phyloP scores from a whole-genome alignment of 2,113 vertebrate species.

The Alosa alosa region DNA sequence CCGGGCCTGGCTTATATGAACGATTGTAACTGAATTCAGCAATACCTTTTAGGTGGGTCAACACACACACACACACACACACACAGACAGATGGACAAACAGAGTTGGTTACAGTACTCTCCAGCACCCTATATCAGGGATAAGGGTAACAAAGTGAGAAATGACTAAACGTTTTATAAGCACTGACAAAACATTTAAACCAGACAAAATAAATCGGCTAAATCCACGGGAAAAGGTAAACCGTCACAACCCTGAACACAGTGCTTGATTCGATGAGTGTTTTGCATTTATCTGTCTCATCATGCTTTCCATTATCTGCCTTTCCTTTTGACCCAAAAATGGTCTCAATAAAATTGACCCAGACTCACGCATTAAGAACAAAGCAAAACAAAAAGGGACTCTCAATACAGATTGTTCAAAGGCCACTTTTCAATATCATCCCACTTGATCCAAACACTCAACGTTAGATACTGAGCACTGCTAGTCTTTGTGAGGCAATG shows the following conservation, averaged over 20 bases:
- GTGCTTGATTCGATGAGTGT: neutral
- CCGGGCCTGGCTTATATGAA: no score
- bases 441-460: neutral
- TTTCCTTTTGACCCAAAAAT: neutral
- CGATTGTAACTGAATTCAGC: no score
- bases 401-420: neutral
- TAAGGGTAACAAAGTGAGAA: no score
- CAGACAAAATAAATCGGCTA: no score
- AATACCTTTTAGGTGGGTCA: no score
- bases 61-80: no score
- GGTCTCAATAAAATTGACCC: neutral
- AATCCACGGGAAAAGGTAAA: neutral
- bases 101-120: no score
- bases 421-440: neutral
- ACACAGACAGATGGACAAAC: no score
- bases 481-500: neutral
- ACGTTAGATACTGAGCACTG: neutral
- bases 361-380: neutral
- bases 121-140: no score
- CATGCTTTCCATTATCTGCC: neutral
- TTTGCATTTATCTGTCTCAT: neutral
- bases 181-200: no score
- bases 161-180: neutral
- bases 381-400: neutral
- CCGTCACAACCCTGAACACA: neutral